These are phyloP conservation scores for Axinella damicornis DNA, from an alignment of 37 sponge, comb jelly and placozoan species.

Conservation along the genomic window DNA sequence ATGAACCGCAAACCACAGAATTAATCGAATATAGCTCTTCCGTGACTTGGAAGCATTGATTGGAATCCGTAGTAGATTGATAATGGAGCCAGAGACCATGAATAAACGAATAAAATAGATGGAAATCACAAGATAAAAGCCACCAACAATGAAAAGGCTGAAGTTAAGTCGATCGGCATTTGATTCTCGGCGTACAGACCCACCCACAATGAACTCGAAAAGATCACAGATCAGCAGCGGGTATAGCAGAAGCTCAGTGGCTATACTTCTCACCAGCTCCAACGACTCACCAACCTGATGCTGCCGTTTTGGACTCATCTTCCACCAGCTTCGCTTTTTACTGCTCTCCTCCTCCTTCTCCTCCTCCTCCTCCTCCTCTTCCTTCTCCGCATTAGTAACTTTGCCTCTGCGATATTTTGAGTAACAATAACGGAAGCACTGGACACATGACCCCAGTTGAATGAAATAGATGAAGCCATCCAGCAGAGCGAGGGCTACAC, in stretches of 20 bases:
- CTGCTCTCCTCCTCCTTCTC: no score
- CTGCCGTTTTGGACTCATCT: neutral
- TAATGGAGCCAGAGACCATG: no score
- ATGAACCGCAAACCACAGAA: neutral
- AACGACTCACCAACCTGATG: constrained; percentile 7
- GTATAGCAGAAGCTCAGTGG: constrained; percentile 42
- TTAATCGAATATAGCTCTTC: neutral
- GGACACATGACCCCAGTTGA: constrained; percentile 26
- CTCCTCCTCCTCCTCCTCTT: no score
- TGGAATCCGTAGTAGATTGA: no score
- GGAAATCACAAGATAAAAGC: no score
- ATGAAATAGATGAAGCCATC: constrained; percentile 23
- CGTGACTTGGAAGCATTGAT: constrained; percentile 6
- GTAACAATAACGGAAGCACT: neutral
- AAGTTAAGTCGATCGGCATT: no score
- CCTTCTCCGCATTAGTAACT: no score
- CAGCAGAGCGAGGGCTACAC: neutral
- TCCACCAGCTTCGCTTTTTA: neutral
- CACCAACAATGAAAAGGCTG: no score
- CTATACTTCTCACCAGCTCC: constrained; percentile 32
- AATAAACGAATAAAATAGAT: no score
- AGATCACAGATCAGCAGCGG: no score
- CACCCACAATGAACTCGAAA: no score
- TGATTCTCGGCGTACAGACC: no score
- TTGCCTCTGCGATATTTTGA: neutral